Evolutionary conservation across 2,113 vertebrate species (phyloP).

Genomic region (Isurus oxyrinchus): DNA sequence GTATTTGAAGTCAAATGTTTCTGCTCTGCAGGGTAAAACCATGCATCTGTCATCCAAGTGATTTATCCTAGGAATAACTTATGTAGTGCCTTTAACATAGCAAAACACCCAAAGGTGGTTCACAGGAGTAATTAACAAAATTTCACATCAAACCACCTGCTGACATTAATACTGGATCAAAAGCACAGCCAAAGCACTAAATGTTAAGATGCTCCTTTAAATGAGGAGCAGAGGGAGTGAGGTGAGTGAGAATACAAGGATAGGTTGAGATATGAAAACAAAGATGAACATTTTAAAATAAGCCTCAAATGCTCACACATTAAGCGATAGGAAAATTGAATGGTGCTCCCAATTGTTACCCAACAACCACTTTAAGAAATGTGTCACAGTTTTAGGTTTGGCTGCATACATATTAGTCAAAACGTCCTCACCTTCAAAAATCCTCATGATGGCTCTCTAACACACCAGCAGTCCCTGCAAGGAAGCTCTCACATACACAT

Average conservation of each 20-base stretch:
- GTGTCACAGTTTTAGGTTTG: background rate
- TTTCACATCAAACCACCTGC: background rate
- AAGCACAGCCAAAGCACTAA: too few relatives aligned
- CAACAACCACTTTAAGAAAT: background rate
- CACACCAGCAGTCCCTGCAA: background rate
- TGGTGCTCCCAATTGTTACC: background rate
- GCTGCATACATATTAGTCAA: background rate
- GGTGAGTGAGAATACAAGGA: background rate
- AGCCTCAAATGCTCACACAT: background rate
- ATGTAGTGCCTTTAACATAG: too few relatives aligned
- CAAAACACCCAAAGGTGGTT: too few relatives aligned
- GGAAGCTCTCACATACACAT: background rate
- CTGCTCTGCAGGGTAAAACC: background rate
- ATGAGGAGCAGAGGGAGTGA: background rate
- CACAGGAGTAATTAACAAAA: too few relatives aligned
- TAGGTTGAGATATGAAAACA: background rate
- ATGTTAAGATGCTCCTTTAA: background rate
- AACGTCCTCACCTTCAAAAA: background rate
- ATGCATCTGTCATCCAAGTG: too few relatives aligned
- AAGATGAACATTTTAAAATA: background rate
- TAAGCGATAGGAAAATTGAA: background rate
- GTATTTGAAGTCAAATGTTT: background rate
- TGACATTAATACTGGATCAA: background rate
- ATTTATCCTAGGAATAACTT: too few relatives aligned
- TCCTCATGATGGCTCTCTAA: background rate